Evolutionary conservation across 2,113 vertebrate species (phyloP).

Genomic region (Cettia cetti): DNA sequence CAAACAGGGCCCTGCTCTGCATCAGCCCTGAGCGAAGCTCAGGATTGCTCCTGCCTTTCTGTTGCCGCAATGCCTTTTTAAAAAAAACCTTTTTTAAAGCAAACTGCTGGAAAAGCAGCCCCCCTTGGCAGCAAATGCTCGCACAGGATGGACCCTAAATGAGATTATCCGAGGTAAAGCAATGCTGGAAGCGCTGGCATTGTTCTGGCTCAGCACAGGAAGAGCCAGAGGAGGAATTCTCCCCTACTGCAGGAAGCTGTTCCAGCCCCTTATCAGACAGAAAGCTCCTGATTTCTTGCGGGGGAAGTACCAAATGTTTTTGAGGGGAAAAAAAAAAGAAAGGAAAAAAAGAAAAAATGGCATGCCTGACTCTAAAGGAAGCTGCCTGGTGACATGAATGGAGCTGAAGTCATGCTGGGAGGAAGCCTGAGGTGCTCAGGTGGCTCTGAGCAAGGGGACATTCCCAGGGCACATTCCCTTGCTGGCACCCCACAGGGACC

Average conservation of each 20-base stretch:
- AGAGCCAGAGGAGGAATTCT: constrained; percentile 15
- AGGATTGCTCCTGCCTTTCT: neutral
- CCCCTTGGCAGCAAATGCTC: neutral
- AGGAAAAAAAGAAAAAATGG: neutral
- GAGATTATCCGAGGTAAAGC: neutral
- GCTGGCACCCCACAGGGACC: neutral
- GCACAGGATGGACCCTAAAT: neutral
- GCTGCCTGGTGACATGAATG: constrained; percentile 1
- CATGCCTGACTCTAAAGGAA: neutral
- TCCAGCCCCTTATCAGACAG: constrained; percentile 42
- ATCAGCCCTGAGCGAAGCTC: neutral
- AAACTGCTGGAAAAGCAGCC: neutral
- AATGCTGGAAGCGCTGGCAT: neutral
- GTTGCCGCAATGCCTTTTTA: neutral
- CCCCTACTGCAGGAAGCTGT: constrained; percentile 38
- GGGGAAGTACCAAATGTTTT: constrained; percentile 49
- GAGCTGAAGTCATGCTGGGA: neutral
- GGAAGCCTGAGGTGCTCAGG: neutral
- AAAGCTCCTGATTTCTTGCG: constrained; percentile 20
- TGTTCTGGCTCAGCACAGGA: neutral
- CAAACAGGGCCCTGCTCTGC: neutral
- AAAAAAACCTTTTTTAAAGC: neutral
- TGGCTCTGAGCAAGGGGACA: neutral
- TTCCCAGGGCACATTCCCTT: fast-evolving
- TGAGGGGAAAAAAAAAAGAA: neutral